Base-by-base conservation (phyloP, 2,888 invertebrate genomes). In the Pterostichus madidus region DNA sequence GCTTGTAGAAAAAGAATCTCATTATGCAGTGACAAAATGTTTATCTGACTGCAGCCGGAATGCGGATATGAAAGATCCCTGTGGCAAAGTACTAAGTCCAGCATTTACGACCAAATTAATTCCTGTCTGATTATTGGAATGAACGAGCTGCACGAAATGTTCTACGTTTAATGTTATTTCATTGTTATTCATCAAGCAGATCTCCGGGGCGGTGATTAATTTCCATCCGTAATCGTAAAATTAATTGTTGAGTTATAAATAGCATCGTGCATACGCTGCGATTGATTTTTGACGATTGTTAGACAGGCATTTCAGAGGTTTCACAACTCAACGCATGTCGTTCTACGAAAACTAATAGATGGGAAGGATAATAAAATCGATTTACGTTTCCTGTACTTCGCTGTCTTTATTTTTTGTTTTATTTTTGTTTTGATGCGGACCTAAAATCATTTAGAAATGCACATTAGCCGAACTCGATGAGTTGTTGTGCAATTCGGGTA, bases 401-500 rank as follows among this genome's bases (percentile, higher is more conserved):
- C 24, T 44, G 77, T 49, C 13, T 52, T 75, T 75, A 24, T 52
- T 75, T 75, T 75, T 75, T 75, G 39, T 71, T 44, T 71, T 39
- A 32, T 75, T 75, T 75, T 75, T 75, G 39, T 71, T 44, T 71
- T 39, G 49, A 13, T 73, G 49, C 39, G 39, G 39, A 39, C 39
- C 39, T 39, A 39, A 13, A 32, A 64, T 64, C 17, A 32, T 31
- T 64, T 64, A 6, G 64, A 59, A 59, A 59, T 15, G 44, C 44
- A 46, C 71, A 71, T 71, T 71, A 71, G 46, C 71, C 46, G 32
- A 31, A 35, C 46, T 31, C 17, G 52, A 17, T 32, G 79, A 53
- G 68, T 44, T 31, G 75, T 81, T 81, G 81, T 59, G 81, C 81
- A 81, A 81, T 81, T 80, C 80, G 53, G 68, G 71, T 80, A 75